These are phyloP conservation scores for Ditula angustiorana DNA, from an alignment of 2,888 invertebrate species.

Conservation along the genomic window DNA sequence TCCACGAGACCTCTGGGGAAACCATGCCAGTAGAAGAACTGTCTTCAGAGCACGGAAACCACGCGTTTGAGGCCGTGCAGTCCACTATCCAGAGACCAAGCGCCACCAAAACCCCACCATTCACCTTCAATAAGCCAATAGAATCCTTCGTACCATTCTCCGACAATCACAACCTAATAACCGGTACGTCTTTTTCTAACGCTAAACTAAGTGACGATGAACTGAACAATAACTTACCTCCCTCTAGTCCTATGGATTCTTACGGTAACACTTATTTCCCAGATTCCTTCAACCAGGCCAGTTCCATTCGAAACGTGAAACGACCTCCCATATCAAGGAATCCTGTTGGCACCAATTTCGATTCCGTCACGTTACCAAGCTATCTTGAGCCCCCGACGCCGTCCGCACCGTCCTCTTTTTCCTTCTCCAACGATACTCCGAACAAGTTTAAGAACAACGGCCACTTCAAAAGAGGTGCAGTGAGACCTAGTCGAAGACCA, in stretches of 20 bases:
- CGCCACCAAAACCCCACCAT: constrained; percentile 65
- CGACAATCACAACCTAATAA: constrained; percentile 71
- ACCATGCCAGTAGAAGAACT: constrained; percentile 85
- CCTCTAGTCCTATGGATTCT: constrained; percentile 68
- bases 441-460: constrained; percentile 68
- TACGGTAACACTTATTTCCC: constrained; percentile 77
- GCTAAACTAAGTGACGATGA: constrained; percentile 69
- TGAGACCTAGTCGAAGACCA: constrained; percentile 72
- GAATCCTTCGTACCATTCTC: constrained; percentile 65
- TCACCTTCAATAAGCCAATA: constrained; percentile 64
- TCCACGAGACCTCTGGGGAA: constrained; percentile 81
- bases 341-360: constrained; percentile 56
- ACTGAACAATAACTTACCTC: constrained; percentile 47
- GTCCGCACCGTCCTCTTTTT: constrained; percentile 66
- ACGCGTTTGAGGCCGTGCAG: constrained; percentile 78
- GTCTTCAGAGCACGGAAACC: constrained; percentile 75
- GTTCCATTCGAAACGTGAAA: constrained; percentile 71
- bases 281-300: constrained; percentile 77
- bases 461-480: constrained; percentile 71
- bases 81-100: constrained; percentile 69
- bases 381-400: constrained; percentile 80
- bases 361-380: constrained; percentile 74
- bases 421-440: constrained; percentile 65
- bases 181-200: constrained; percentile 65
- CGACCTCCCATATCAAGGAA: constrained; percentile 62